Evolutionary conservation across 1,140 invertebrate genomes (phyloP), one percentile per base, ranked within the genome.

Genomic region (Luehdorfia chinensis): DNA sequence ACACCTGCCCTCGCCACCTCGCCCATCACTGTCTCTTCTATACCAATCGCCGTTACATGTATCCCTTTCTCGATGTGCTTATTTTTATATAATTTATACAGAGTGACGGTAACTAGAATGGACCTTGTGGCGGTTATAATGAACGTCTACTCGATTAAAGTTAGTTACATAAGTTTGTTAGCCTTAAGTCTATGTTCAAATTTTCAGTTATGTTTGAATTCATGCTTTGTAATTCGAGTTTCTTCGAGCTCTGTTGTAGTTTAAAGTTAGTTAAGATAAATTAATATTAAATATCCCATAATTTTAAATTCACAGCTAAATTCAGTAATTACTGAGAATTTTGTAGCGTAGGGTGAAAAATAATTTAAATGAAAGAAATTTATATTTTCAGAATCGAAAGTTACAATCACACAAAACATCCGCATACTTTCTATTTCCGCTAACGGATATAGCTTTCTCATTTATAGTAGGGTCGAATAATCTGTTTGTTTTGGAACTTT

Each of bases 51-150:
- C 14, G 50, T 36, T 48, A 65, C 77, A 71, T 56, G 41, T 46
- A 58, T 83, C 78, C 64, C 47, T 67, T 27, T 85, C 70, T 58
- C 15, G 49, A 62, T 68, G 66, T 75, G 66, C 75, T 77, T 75
- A 81, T 79, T 83, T 84, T 83, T 79, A 81, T 80, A 75, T 77
- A 83, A 81, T 83, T 81, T 85, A 83, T 81, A 79, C 76, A 68
- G 68, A 74, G 66, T 79, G 73, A 76, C 62, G 72, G 78, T 80
- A 79, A 80, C 75, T 83, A 83, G 81, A 75, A 75, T 75, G 75
- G 70, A 68, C 72, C 78, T 72, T 66, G 65, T 63, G 67, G 65
- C 77, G 56, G 67, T 80, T 73, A 65, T 81, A 80, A 78, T 83
- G 73, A 68, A 66, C 70, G 68, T 66, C 56, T 66, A 66, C 55